phyloP scores from a whole-genome alignment of 2,113 vertebrate genomes.

The Calyptommatus sinebrachiatus region DNA sequence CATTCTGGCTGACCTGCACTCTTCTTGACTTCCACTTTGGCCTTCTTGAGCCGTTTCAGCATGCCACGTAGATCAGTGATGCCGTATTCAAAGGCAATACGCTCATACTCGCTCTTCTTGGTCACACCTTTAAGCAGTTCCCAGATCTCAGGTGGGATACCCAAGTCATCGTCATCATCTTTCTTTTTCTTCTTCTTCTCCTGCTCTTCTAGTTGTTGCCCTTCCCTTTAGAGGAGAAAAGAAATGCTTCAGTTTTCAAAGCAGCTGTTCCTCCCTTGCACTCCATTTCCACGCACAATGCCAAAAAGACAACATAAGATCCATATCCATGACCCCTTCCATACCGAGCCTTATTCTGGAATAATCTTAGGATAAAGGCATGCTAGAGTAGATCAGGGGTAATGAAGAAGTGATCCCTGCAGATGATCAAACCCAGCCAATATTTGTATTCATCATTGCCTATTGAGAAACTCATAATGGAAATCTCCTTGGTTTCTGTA shows the following conservation, averaged over 20 bases:
- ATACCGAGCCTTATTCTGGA: too few relatives aligned
- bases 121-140: constrained; percentile 83
- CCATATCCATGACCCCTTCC: too few relatives aligned
- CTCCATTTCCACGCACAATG: not conserved
- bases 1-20: constrained; percentile 73
- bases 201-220: constrained; percentile 29
- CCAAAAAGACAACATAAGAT: not conserved
- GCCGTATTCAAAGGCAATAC: constrained; percentile 89
- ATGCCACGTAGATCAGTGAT: constrained; percentile 91
- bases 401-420: too few relatives aligned
- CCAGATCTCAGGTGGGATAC: constrained; percentile 80
- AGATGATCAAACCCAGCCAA: not conserved
- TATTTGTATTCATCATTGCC: not conserved
- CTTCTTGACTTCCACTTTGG: constrained; percentile 82
- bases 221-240: constrained; percentile 61
- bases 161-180: constrained; percentile 68
- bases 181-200: constrained; percentile 73
- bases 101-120: constrained; percentile 90
- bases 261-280: too few relatives aligned
- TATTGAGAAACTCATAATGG: not conserved
- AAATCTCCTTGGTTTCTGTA: too few relatives aligned
- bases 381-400: too few relatives aligned
- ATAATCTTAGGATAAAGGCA: too few relatives aligned
- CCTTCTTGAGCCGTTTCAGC: constrained; percentile 86
- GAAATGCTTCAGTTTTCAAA: not conserved